These are phyloP conservation scores for Xyrauchen texanus DNA, from an alignment of 2,113 vertebrate species.

Conservation along the genomic window DNA sequence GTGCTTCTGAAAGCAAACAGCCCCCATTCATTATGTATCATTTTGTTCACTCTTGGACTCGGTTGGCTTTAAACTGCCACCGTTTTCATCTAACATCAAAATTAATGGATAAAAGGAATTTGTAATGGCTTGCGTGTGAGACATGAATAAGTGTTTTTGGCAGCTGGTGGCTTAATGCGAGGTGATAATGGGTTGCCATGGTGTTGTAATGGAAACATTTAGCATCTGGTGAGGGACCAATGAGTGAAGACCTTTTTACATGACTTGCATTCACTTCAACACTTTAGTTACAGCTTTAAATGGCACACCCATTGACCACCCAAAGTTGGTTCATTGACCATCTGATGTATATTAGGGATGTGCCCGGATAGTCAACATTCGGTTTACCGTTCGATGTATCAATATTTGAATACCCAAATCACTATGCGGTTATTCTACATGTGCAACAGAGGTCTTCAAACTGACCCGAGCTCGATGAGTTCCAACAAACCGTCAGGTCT, in stretches of 20 bases:
- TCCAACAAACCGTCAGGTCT: too few relatives aligned
- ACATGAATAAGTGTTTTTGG: conserved; percentile 17
- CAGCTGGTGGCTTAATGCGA: conserved; percentile 20
- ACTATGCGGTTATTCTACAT: too few relatives aligned
- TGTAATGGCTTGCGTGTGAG: conserved; percentile 25
- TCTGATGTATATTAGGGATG: too few relatives aligned
- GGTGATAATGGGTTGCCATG: conserved; percentile 31
- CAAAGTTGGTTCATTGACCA: too few relatives aligned
- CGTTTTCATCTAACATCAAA: conserved; percentile 43
- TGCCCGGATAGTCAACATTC: too few relatives aligned
- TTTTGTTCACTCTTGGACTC: conserved; percentile 52
- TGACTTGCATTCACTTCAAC: background rate
- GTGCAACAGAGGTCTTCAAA: too few relatives aligned
- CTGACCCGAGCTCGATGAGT: too few relatives aligned
- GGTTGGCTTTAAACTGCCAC: conserved; percentile 44
- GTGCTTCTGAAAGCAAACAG: conserved; percentile 57
- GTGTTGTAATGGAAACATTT: conserved; percentile 11
- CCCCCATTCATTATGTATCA: conserved; percentile 56
- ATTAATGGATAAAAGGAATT: conserved; percentile 35
- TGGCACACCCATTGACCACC: too few relatives aligned
- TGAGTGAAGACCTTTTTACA: conserved; percentile 4
- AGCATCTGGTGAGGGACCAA: conserved; percentile 10
- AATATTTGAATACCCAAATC: too few relatives aligned
- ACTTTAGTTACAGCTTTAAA: background rate
- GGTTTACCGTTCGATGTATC: too few relatives aligned